phyloP scores from a whole-genome alignment of 2,888 invertebrate species.

The Eupithecia abbreviata region DNA sequence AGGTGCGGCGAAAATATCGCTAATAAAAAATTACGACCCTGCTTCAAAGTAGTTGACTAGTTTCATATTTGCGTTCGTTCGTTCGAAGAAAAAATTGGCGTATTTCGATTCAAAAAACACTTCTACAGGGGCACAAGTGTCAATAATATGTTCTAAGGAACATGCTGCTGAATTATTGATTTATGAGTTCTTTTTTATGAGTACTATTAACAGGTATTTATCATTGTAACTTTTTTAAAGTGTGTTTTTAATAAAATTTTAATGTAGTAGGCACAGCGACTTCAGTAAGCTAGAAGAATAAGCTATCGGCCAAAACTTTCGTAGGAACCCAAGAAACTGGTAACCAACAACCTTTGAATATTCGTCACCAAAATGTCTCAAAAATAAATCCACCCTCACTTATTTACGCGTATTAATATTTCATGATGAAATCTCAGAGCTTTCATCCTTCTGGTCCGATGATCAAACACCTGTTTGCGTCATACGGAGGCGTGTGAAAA shows the following conservation, averaged over 20 bases:
- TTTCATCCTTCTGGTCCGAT: constrained; percentile 17
- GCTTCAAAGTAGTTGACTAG: background rate
- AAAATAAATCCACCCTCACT: constrained; percentile 3
- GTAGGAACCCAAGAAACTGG: background rate
- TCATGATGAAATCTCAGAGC: constrained; percentile 24
- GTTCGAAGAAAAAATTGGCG: no score
- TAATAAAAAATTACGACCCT: constrained; percentile 2
- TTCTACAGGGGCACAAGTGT: no score
- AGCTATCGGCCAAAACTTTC: background rate
- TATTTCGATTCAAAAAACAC: no score
- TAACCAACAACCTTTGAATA: background rate
- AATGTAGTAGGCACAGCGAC: no score
- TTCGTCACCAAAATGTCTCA: background rate
- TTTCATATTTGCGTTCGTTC: background rate
- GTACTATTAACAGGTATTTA: no score
- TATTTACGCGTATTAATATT: constrained; percentile 27
- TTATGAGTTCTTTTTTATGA: no score
- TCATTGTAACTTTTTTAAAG: no score
- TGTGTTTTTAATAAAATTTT: no score
- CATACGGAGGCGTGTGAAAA: constrained; percentile 57
- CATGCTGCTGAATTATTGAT: background rate
- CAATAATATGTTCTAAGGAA: background rate
- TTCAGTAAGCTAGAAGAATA: background rate
- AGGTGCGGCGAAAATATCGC: background rate
- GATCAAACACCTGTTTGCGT: constrained; percentile 51